Percentiles rank a stretch among this genome's conserved stretches.
Evolutionary conservation across 2,797 vertebrate genomes (phyloP).

Genomic region (Microctenopoma lineatum): DNA sequence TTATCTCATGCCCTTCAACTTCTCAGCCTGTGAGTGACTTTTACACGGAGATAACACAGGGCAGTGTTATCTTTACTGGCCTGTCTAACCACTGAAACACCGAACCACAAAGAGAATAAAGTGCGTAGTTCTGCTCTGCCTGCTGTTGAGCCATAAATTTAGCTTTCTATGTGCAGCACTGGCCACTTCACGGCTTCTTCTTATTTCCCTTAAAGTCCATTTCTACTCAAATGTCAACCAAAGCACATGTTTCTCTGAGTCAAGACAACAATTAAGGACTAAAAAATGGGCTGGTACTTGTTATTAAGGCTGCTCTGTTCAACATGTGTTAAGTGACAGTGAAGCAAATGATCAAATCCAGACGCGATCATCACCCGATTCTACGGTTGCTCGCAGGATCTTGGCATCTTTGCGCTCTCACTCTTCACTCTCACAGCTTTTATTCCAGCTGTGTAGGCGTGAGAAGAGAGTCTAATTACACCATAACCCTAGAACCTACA

Average conservation of each 20-base stretch:
- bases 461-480: background rate
- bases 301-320: background rate
- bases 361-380: background rate
- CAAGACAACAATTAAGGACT: background rate
- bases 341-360: too few species aligned
- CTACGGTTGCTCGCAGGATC: too few species aligned
- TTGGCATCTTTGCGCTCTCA: too few species aligned
- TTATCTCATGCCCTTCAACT: background rate
- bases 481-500: too few species aligned
- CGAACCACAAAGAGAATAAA: background rate
- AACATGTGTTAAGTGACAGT: too few species aligned
- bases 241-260: background rate
- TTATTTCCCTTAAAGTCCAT: background rate
- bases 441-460: background rate
- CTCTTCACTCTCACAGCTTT: too few species aligned
- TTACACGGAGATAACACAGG: too few species aligned
- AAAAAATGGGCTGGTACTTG: background rate
- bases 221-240: background rate
- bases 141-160: background rate
- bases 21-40: background rate
- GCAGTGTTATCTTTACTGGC: constrained; percentile 1
- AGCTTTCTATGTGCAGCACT: constrained; percentile 9
- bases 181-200: background rate
- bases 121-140: background rate
- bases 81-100: background rate